phyloP scores from a whole-genome alignment of 35 echinoderm and acorn worm species.

The Apostichopus parvimensis region DNA sequence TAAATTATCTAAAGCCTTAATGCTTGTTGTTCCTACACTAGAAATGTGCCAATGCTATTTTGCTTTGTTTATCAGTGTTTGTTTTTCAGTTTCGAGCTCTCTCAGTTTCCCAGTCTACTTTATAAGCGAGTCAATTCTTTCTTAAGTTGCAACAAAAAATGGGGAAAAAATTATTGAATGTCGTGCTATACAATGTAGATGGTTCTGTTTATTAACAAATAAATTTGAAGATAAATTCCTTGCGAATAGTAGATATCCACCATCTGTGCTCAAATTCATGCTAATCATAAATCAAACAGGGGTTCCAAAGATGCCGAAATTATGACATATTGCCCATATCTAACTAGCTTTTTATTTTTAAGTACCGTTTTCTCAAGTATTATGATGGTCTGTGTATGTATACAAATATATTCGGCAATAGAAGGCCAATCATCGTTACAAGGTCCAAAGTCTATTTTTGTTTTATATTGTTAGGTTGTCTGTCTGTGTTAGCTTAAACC shows the following conservation, averaged over 20 bases:
- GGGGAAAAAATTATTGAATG: too few species aligned
- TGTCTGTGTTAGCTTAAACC: constrained; percentile 2
- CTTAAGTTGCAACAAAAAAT: too few species aligned
- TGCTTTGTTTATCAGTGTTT: too few species aligned
- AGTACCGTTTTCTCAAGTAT: constrained; percentile 5
- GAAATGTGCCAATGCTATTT: too few species aligned
- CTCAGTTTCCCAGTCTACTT: too few species aligned
- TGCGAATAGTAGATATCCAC: background rate
- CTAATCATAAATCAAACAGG: constrained; percentile 13
- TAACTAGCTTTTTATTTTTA: constrained; percentile 14
- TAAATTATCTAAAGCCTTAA: too few species aligned
- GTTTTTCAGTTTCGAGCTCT: too few species aligned
- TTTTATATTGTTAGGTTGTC: background rate
- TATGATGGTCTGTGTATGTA: constrained; percentile 2
- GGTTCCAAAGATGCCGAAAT: constrained; percentile 5
- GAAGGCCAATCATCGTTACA: background rate
- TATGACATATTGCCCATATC: constrained; percentile 39
- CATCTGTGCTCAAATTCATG: constrained; percentile 1
- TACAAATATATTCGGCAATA: constrained; percentile 12
- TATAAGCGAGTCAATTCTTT: too few species aligned
- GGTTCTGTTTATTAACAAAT: too few species aligned
- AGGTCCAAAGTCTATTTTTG: constrained; percentile 8
- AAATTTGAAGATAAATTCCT: background rate
- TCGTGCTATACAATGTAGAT: too few species aligned
- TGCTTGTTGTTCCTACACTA: too few species aligned